phyloP scores from a whole-genome alignment of 2,888 invertebrate species.

The Ephialtes manifestator region DNA sequence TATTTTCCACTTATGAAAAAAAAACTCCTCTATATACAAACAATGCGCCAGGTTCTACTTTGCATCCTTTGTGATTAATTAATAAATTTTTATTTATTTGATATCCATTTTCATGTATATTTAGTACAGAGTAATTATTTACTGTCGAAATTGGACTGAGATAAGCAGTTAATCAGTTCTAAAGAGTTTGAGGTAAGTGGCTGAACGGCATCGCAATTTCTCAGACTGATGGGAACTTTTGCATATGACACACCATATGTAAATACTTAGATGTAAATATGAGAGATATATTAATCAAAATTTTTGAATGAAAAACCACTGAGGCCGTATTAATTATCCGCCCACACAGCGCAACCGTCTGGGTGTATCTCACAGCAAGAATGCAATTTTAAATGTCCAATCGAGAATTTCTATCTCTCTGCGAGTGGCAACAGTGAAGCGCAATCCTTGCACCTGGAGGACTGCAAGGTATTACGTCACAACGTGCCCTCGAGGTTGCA shows the following conservation, averaged over 20 bases:
- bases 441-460: slow-evolving; percentile 48
- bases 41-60: too few relatives aligned
- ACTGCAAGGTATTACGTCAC: slow-evolving; percentile 59
- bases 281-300: slow-evolving; percentile 18
- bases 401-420: slow-evolving; percentile 22
- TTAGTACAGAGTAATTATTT: too few relatives aligned
- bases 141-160: too few relatives aligned
- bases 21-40: too few relatives aligned
- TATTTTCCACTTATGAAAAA: too few relatives aligned
- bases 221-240: not conserved
- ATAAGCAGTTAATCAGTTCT: not conserved
- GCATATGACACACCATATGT: slow-evolving; percentile 15
- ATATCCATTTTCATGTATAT: too few relatives aligned
- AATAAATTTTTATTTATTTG: too few relatives aligned
- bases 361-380: slow-evolving; percentile 24
- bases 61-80: too few relatives aligned
- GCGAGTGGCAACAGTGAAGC: not conserved
- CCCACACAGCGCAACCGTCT: slow-evolving; percentile 12
- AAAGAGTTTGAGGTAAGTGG: not conserved
- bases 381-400: slow-evolving; percentile 22
- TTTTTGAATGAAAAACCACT: slow-evolving; percentile 8
- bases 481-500: slow-evolving; percentile 46
- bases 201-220: not conserved
- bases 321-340: slow-evolving; percentile 37
- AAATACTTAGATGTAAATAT: slow-evolving; percentile 11